Evolutionary conservation across 2,888 invertebrate genomes (phyloP).

Genomic region (Nezara viridula): DNA sequence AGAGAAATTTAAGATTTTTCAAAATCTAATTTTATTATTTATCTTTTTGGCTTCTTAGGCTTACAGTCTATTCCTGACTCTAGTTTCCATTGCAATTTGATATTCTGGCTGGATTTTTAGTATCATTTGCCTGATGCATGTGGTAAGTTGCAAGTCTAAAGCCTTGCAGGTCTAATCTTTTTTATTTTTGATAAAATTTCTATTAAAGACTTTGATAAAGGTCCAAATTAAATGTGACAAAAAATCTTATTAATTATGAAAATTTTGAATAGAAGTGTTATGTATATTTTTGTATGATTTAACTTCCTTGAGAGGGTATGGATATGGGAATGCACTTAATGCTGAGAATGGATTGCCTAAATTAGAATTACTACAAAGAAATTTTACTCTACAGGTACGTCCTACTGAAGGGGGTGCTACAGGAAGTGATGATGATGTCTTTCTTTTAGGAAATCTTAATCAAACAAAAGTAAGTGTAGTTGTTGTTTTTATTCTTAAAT

Average conservation of each 20-base stretch:
- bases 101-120: too few species aligned
- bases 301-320: not conserved
- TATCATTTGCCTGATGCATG: too few species aligned
- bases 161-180: not conserved
- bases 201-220: too few species aligned
- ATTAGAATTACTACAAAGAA: not conserved
- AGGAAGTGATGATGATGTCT: conserved; percentile 64
- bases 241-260: not conserved
- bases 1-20: too few species aligned
- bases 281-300: not conserved
- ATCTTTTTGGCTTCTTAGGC: too few species aligned
- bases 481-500: not conserved
- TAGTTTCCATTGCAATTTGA: too few species aligned
- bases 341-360: not conserved
- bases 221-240: too few species aligned
- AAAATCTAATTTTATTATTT: too few species aligned
- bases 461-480: conserved; percentile 45
- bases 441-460: conserved; percentile 60
- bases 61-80: too few species aligned
- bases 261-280: not conserved
- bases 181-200: too few species aligned
- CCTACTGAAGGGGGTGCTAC: conserved; percentile 60
- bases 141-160: too few species aligned
- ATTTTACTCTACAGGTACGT: conserved; percentile 27
- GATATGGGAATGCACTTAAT: not conserved